Percentiles rank a stretch among this genome's conserved stretches.
phyloP scores from a whole-genome alignment of 2,888 invertebrate species.

The Diogma glabrata region DNA sequence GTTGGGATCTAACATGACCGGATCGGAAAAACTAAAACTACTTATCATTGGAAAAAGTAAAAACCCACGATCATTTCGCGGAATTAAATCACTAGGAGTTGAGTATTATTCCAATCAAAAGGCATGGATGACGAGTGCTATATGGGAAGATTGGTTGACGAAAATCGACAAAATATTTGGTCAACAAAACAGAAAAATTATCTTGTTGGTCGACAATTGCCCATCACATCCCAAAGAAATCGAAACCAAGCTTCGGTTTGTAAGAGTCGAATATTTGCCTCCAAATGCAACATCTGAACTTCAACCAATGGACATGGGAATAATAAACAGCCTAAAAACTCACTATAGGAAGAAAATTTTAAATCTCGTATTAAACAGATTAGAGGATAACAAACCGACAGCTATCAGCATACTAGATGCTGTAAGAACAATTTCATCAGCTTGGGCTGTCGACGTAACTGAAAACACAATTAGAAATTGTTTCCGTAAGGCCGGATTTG shows the following conservation, averaged over 20 bases:
- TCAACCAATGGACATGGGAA: constrained; percentile 19
- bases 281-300: constrained; percentile 20
- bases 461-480: constrained; percentile 1
- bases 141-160: constrained; percentile 12
- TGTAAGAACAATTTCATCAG: neutral
- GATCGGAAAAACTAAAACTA: constrained; percentile 21
- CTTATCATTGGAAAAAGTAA: constrained; percentile 21
- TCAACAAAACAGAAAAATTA: constrained; percentile 15
- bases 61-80: constrained; percentile 21
- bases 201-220: constrained; percentile 23
- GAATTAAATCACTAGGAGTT: constrained; percentile 1
- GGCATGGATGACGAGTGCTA: constrained; percentile 28
- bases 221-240: constrained; percentile 13
- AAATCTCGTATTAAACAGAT: neutral
- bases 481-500: neutral
- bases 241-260: constrained; percentile 16
- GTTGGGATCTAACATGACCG: constrained; percentile 22
- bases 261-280: constrained; percentile 22
- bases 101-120: constrained; percentile 22
- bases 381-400: neutral
- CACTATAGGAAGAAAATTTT: constrained; percentile 18
- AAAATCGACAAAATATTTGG: neutral
- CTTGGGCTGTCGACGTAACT: neutral
- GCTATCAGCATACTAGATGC: neutral
- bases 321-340: constrained; percentile 19